These are phyloP conservation scores for Psittacula echo DNA, from an alignment of 2,797 vertebrate genomes.

Conservation along the genomic window DNA sequence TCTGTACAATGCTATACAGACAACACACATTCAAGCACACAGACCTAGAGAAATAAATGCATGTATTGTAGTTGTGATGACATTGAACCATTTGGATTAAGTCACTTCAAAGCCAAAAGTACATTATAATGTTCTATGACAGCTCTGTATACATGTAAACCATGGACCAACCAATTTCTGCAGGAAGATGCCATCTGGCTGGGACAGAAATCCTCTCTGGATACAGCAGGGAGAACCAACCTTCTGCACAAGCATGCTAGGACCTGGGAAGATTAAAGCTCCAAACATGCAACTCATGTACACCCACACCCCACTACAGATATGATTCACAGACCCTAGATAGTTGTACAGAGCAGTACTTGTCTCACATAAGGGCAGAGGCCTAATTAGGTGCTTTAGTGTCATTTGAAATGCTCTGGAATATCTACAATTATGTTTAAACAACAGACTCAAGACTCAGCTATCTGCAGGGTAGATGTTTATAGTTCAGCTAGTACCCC, in stretches of 20 bases:
- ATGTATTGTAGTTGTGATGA: not conserved
- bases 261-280: not conserved
- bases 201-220: not conserved
- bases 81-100: not conserved
- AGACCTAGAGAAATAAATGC: not conserved
- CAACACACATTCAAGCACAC: not conserved
- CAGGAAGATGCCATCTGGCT: not conserved
- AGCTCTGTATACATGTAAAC: not conserved
- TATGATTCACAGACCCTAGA: not conserved
- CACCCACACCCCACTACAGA: not conserved
- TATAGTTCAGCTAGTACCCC: not conserved
- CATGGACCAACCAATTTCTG: rapidly evolving
- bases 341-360: not conserved
- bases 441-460: not conserved
- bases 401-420: not conserved
- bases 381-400: not conserved
- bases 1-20: not conserved
- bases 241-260: not conserved
- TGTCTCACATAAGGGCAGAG: not conserved
- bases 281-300: not conserved
- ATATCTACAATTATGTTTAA: not conserved
- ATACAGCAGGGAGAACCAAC: not conserved
- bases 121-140: not conserved
- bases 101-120: not conserved
- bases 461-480: not conserved